Evolutionary conservation across 35 echinoderm and acorn worm species (phyloP), one percentile per base, ranked within the genome.

Genomic region (Ptychodera flava): DNA sequence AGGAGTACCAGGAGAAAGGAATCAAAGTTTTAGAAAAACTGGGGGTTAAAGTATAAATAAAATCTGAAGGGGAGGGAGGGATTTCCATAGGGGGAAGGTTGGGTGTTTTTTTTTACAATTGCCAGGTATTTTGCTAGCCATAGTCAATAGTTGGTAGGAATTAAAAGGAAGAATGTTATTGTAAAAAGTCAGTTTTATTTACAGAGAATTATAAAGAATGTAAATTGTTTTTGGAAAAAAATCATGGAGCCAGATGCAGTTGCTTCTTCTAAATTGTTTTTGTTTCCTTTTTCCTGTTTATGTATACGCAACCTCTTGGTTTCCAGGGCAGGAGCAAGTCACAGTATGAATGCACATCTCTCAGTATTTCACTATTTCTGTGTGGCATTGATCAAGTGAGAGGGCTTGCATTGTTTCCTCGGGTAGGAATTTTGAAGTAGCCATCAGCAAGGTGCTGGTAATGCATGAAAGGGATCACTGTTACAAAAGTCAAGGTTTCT

Each of bases 1-100:
- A 92, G 75, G 95, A 98, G 38, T 98, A 98, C 37, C 28, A 94
- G 84, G 95, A 98, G 85, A 98, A 92, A 53, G 95, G 95, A 28
- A 35, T 98, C 32, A 84, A 45, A 36, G 94, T 92, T 85, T 88
- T 98, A 36, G 95, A 94, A 78, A 92, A 92, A 77, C 84, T 94
- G 32, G 92, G 92, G 34, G 90, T 98, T 33, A 87, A 36, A 81
- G 81, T 89, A 34, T 86, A 77, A 86, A 76, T 38, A 28, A 14
- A 30, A 77, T 12, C 29, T 15, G 30, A 86, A 86, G 32, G 1
- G 1, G 16, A 33, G 45, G 45, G 22, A 64, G 6, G 22, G 22
- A 64, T 64, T 64, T 12, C 45, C 45, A 64, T 6, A 22, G 45
- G 22, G n/a, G 22, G 22, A 22, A 22, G 45, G 45, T 12, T 64